Evolutionary conservation across 2,113 vertebrate species (phyloP), one percentile per base, ranked within the genome.

Genomic region (Antigone vipio): DNA sequence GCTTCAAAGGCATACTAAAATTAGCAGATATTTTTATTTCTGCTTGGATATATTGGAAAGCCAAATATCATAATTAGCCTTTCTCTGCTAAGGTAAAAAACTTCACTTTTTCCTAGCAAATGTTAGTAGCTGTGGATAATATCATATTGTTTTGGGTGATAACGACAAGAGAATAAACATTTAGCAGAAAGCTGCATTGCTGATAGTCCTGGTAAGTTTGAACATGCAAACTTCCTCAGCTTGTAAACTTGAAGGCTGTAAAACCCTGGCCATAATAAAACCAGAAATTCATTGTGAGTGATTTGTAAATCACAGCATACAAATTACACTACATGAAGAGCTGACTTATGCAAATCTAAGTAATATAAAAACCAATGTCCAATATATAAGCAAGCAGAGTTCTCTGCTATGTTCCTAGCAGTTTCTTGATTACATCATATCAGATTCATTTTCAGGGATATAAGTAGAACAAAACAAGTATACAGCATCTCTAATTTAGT

Each of bases 401-500:
- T 78, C n/a, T 91, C 34, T 68, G 20, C 7, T 63, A 40, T 56
- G 20, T 85, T 88, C n/a, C 88, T 91, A 53, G 38, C 12, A 60
- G 9, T 82, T 88, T 95, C 55, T 91, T 96, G 45, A 27, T 88
- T 95, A 42, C 47, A 67, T 87, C 32, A 22, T 93, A 82, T 59
- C 38, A 68, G 64, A 29, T 92, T 80, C 4, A 72, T 91, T 95
- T 88, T 87, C 56, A 78, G 75, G 42, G 47, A 53, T 67, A 76
- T 64, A 92, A 66, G 78, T 60, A 71, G 94, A 96, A 76, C 8
- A 93, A 88, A 90, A 75, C 73, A 92, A 76, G 52, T 64, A 84
- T 91, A 87, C 87, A 12, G 9, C 40, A 96, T 81, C 35, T 97
- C 23, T 91, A 92, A 93, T 95, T 92, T 93, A 94, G 47, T 87